Evolutionary conservation across 2,113 vertebrate species (phyloP).

Genomic region (Hippocampus mohnikei): DNA sequence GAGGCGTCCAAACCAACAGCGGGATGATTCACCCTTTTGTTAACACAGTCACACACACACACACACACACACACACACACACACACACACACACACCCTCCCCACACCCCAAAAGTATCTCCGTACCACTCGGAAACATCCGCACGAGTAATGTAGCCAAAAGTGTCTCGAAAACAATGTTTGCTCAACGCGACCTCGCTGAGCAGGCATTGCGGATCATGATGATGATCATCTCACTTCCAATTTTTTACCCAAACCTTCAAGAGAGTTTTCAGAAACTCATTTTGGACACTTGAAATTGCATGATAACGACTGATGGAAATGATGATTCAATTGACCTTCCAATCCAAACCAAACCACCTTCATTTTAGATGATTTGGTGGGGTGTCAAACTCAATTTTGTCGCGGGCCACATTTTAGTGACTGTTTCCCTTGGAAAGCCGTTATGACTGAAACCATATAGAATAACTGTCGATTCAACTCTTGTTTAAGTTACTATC

Average conservation of each 20-base stretch:
- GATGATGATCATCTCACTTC: background rate
- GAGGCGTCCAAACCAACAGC: background rate
- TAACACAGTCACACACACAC: background rate
- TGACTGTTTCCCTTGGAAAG: too few relatives aligned
- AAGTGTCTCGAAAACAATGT: conserved; percentile 2
- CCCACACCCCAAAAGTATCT: background rate
- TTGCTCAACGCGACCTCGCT: background rate
- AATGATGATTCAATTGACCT: too few relatives aligned
- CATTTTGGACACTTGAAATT: background rate
- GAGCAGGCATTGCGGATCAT: background rate
- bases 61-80: background rate
- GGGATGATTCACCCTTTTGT: conserved; percentile 15
- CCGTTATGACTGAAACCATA: too few relatives aligned
- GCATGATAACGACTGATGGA: too few relatives aligned
- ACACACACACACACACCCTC: background rate
- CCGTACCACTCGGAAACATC: background rate
- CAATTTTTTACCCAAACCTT: background rate
- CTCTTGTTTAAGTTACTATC: too few relatives aligned
- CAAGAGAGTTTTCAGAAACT: background rate
- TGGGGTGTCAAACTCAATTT: too few relatives aligned
- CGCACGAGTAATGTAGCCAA: background rate
- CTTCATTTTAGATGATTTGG: too few relatives aligned
- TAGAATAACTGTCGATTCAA: too few relatives aligned
- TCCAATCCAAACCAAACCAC: too few relatives aligned
- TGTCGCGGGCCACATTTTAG: too few relatives aligned